Percentiles rank a stretch among this genome's conserved stretches.
Conservation (phyloP, 2,113 vertebrate genomes). For the Merops nubicus region DNA sequence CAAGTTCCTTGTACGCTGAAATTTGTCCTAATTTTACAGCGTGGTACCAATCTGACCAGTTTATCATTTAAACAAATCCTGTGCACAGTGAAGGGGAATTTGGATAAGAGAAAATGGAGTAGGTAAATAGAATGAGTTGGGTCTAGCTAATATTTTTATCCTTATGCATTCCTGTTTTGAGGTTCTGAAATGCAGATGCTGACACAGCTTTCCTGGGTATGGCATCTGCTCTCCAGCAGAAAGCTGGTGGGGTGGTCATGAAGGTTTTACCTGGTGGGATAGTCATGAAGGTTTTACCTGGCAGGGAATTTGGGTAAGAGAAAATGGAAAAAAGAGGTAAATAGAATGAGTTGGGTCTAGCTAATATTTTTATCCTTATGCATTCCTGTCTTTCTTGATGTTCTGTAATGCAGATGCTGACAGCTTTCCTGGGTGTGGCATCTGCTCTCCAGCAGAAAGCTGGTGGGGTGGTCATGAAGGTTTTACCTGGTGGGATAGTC, state of each 20-base stretch:
- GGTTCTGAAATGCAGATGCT: background rate
- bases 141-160: background rate
- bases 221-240: background rate
- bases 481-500: background rate
- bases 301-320: background rate
- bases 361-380: background rate
- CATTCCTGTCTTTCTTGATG: background rate
- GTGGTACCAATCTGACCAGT: background rate
- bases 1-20: background rate
- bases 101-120: background rate
- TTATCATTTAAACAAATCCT: background rate
- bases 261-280: background rate
- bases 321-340: background rate
- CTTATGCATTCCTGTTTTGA: background rate
- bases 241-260: accelerated
- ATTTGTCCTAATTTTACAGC: background rate
- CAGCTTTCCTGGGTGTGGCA: background rate
- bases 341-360: background rate
- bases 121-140: background rate
- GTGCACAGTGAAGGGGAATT: background rate
- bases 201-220: background rate
- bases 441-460: background rate
- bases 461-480: no score
- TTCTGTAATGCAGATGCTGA: background rate
- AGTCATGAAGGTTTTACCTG: accelerated